These are phyloP conservation scores for Pardalotus punctatus DNA, from an alignment of 2,113 vertebrate genomes.

Conservation along the genomic window DNA sequence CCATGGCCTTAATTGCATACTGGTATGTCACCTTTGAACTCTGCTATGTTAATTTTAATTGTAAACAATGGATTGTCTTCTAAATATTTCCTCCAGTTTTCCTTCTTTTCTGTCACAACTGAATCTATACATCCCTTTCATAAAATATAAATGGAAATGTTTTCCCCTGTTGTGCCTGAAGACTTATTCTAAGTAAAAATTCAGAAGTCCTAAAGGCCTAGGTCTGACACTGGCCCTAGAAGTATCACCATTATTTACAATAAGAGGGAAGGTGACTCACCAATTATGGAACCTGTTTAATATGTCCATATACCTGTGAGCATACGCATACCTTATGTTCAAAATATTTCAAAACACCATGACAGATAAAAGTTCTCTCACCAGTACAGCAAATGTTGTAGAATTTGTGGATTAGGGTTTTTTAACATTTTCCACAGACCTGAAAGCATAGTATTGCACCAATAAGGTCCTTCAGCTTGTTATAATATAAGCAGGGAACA, in stretches of 20 bases:
- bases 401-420: neutral
- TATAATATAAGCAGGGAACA: conserved; percentile 30
- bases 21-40: conserved; percentile 60
- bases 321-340: accelerated
- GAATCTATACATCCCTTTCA: neutral
- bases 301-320: neutral
- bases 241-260: neutral
- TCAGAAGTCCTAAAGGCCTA: neutral
- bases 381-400: neutral
- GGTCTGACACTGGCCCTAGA: neutral
- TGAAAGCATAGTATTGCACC: conserved; percentile 23
- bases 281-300: neutral
- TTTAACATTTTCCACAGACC: neutral
- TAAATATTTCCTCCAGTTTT: conserved; percentile 10
- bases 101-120: neutral
- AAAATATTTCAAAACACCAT: neutral
- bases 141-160: neutral
- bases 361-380: neutral
- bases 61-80: conserved; percentile 47
- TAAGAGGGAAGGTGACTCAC: neutral
- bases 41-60: conserved; percentile 27
- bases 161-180: neutral
- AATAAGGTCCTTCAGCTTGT: conserved; percentile 3
- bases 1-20: conserved; percentile 7
- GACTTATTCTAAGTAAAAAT: neutral